Evolutionary conservation across 1,140 invertebrate genomes (phyloP).

Genomic region (Aphidius ervi): DNA sequence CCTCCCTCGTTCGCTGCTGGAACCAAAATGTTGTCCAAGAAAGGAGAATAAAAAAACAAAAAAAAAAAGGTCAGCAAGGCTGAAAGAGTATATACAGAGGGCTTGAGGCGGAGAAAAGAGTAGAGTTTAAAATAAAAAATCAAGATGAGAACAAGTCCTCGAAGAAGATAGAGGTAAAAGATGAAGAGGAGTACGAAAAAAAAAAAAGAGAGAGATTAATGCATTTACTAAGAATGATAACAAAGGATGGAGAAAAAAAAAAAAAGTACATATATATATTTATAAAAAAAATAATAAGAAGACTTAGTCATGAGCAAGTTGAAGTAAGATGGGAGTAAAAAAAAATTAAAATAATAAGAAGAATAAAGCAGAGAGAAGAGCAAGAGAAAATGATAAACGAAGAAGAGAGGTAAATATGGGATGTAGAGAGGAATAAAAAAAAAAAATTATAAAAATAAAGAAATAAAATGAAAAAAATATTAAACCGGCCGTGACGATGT

Average conservation of each 20-base stretch:
- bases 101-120: not conserved
- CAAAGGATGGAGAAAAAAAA: not conserved
- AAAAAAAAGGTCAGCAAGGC: not conserved
- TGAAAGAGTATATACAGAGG: no score
- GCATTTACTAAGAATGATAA: not conserved
- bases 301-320: conserved; percentile 6
- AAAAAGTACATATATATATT: not conserved
- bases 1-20: not conserved
- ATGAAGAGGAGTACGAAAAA: conserved; percentile 8
- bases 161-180: conserved; percentile 5
- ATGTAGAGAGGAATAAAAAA: conserved; percentile 22
- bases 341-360: conserved; percentile 14
- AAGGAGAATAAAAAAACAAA: conserved; percentile 4
- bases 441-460: conserved; percentile 20
- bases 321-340: no score
- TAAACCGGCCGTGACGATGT: conserved; percentile 20
- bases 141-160: not conserved
- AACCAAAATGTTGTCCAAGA: not conserved
- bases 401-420: conserved; percentile 16
- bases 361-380: conserved; percentile 14
- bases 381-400: not conserved
- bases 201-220: conserved; percentile 8
- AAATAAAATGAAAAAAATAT: conserved; percentile 19
- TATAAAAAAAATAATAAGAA: conserved; percentile 15
- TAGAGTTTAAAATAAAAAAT: conserved; percentile 2